Base-by-base conservation (phyloP, 2,888 invertebrate genomes). In the Coenonympha glycerion region DNA sequence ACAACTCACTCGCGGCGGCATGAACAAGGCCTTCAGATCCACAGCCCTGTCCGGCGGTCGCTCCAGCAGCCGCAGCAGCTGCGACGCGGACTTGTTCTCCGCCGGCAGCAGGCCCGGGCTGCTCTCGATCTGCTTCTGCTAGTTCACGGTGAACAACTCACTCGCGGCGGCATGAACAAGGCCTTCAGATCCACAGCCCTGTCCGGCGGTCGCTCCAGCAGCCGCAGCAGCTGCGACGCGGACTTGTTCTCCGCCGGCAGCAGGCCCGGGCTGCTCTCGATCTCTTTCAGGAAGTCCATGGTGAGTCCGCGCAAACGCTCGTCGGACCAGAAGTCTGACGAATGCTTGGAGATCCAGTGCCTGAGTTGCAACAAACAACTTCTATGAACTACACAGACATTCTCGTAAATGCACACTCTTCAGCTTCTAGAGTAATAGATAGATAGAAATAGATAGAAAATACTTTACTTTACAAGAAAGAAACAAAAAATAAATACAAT, bases 321-420 rank as follows among this genome's bases (percentile, higher is more conserved):
- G 68, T 95, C 92, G 9, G 90, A 89, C 84, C 95, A 95, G 77
- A 96, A 96, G 75, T 96, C 95, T 78, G 95, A 94, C 0, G 94
- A 92, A 73, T 96, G 96, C 76, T 96, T 96, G 1, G 94, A 94
- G 24, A 95, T 93, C 97, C 97, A 97, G 73, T 96, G 96, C 55
- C 95, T 90, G 26, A 9, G 8, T 26, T 16, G 18, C 11, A 6
- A 30, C 24, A 36, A 37, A 31, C 8, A 21, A 22, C 34, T 15
- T 6, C 5, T 11, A 28, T 2, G 28, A 21, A 22, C 34, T 15
- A 4, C 5, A 4, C n/a, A 1, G 28, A 11, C n/a, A 28, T 0
- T 11, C 9, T 26, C 3, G 9, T 3, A 5, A 26, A 26, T 26
- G 26, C 3, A 26, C 9, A 26, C 3, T 26, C 3, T 26, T 9